Evolutionary conservation across 2,797 vertebrate genomes (phyloP), one percentile per base, ranked within the genome.

Genomic region (Todus mexicanus): DNA sequence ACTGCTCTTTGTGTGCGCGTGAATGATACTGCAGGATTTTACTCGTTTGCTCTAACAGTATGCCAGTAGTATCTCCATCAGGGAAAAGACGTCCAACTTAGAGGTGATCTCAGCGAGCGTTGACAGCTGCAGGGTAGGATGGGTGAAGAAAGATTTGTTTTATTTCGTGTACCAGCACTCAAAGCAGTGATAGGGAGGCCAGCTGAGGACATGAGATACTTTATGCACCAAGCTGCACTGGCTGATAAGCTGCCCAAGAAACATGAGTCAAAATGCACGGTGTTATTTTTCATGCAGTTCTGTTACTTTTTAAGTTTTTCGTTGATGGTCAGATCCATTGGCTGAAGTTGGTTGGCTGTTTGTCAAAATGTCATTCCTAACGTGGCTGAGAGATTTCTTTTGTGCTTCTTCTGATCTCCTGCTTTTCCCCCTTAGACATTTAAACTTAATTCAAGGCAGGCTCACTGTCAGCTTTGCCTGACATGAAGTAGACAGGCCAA

Each of bases 301-400:
- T 77, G n/a, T 75, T 75, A 54, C 35, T 79, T 72, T 71, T 80
- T 15, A 61, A 77, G 31, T 31, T 77, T 88, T 81, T 84, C 15
- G 13, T 25, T 0, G 0, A 11, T 50, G 31, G 13, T 80, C 17
- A 38, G 70, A 61, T 80, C 2, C 1, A 38, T 37, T 59, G 35
- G 42, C 57, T 94, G 70, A 90, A 90, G 51, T 72, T 13, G 2
- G 22, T 43, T 70, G 64, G 15, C 38, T 86, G 6, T 73, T 93
- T 68, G 33, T 92, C 81, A 87, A 40, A 80, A 83, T 9, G 3
- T 64, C 31, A 6, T 84, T 85, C 29, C 48, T 77, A 45, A 78
- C 1, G 1, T 43, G 23, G 29, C 43, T 9, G 9, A 69, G 54
- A 84, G 42, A 60, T 74, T 69, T 80, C 22, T 61, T 74, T 50